Base-by-base conservation (phyloP, 2,888 invertebrate species). In the Diadegma fenestrale region DNA sequence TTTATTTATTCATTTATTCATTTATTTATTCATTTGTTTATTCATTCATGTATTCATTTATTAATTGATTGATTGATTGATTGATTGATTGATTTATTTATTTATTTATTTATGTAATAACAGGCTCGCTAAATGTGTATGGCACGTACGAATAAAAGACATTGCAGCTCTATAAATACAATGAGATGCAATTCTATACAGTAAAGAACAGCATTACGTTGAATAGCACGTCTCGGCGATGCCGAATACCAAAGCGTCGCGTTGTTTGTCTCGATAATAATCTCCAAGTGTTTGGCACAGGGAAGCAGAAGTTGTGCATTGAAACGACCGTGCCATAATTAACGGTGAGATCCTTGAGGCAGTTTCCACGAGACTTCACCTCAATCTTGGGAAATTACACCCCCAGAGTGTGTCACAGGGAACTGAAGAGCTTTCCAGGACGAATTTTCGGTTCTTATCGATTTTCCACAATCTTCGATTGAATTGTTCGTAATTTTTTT, bases 141-240 rank as follows among this genome's bases (percentile, higher is more conserved):
- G 7, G 6, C 7, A 37, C 37, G 7, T 37, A 37, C 37, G 6
- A 64, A 37, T 33, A 33, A n/a, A 63, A 30, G 45, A 14, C 43
- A 43, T 51, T 22, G 37, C 58, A 43, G 58, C 26, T 30, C 22
- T n/a, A 43, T 33, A 61, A 78, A 78, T 30, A 64, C 33, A 37
- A 37, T 41, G 41, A 77, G 45, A 26, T 68, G 45, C 68, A 45
- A 14, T 26, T 43, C 17, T 68, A 45, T 22, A 45, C 68, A 22
- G 19, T 7, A 45, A 68, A 17, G 17, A 45, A 68, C 8, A 22
- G 45, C 43, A 43, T 22, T 22, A 45, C 19, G 12, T 14, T 19
- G 26, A 1, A 14, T 1, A 17, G 66, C 7, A 17, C 26, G 41
- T 22, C 64, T 68, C 14, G 48, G 30, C 45, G 8, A 17, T 45